Conservation (phyloP, 2,797 vertebrate species). For the Microchirus variegatus region DNA sequence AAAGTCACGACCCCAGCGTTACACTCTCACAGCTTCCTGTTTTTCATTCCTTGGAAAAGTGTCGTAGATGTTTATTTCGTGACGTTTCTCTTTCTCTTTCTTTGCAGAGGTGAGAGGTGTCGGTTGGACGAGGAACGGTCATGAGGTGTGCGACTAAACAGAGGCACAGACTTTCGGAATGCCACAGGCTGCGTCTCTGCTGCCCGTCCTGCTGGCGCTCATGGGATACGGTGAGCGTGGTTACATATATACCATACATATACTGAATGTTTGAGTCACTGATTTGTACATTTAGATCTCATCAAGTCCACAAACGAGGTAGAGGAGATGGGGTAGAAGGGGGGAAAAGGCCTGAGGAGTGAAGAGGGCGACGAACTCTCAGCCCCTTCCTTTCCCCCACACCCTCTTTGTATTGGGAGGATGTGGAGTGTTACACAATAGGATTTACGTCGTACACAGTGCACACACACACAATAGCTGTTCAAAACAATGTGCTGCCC, state of each 20-base stretch:
- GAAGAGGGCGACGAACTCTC: constrained; percentile 31
- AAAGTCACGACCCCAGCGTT: constrained; percentile 28
- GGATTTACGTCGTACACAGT: constrained; percentile 29
- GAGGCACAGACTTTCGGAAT: constrained; percentile 88
- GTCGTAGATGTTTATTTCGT: neutral
- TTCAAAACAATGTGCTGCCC: constrained; percentile 21
- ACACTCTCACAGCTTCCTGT: constrained; percentile 54
- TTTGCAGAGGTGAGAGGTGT: constrained; percentile 46
- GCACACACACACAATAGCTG: constrained; percentile 42
- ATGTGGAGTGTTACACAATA: constrained; percentile 54
- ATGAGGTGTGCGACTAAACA: constrained; percentile 85
- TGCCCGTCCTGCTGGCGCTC: constrained; percentile 87
- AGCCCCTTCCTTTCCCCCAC: constrained; percentile 54
- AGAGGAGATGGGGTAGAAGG: constrained; percentile 22
- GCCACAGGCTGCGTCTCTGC: constrained; percentile 88
- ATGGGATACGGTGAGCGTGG: constrained; percentile 90
- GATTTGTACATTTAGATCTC: neutral
- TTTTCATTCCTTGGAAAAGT: constrained; percentile 1
- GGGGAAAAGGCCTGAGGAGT: constrained; percentile 10
- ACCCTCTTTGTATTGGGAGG: constrained; percentile 57
- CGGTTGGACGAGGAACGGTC: constrained; percentile 76
- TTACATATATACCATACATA: too few species aligned
- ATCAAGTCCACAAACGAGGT: neutral
- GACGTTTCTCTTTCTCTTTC: constrained; percentile 27
- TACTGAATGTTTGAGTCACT: neutral